phyloP scores from a whole-genome alignment of 2,113 vertebrate genomes.

The Montifringilla adamsi region DNA sequence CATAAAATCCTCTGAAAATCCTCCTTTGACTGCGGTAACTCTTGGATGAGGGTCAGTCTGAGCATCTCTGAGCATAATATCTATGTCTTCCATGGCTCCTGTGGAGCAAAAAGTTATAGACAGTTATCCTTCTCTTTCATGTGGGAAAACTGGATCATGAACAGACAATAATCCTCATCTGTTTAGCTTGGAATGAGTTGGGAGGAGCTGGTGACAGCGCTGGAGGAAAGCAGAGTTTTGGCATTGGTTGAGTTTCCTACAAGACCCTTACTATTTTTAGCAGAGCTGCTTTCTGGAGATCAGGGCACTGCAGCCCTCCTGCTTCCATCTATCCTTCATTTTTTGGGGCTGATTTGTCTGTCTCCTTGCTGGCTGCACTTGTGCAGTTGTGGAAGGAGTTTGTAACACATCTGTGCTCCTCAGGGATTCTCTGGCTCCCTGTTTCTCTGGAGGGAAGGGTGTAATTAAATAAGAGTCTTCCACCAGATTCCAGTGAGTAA shows the following conservation, averaged over 20 bases:
- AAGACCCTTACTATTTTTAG: background rate
- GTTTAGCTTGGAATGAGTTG: background rate
- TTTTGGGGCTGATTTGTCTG: background rate
- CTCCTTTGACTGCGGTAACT: background rate
- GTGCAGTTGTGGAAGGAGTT: background rate
- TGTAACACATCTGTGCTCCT: background rate
- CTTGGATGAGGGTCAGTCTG: background rate
- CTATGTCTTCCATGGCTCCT: background rate
- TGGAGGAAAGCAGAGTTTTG: background rate
- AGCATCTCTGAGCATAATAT: background rate
- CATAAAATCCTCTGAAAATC: background rate
- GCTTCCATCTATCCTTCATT: background rate
- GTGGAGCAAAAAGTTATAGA: background rate
- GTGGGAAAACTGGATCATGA: background rate
- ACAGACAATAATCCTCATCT: background rate
- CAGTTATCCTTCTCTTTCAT: background rate
- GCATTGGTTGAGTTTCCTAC: background rate
- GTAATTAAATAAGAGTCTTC: background rate
- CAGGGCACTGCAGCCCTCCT: background rate
- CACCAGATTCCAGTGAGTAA: constrained; percentile 3
- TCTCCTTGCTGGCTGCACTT: background rate
- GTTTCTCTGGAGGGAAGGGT: background rate
- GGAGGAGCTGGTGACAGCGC: background rate
- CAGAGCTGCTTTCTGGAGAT: background rate
- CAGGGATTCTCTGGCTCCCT: background rate